A percentile compares a stretch with the other conserved stretches of the same genome.
phyloP scores from a whole-genome alignment of 2,113 vertebrate species.

The Oryzias javanicus region DNA sequence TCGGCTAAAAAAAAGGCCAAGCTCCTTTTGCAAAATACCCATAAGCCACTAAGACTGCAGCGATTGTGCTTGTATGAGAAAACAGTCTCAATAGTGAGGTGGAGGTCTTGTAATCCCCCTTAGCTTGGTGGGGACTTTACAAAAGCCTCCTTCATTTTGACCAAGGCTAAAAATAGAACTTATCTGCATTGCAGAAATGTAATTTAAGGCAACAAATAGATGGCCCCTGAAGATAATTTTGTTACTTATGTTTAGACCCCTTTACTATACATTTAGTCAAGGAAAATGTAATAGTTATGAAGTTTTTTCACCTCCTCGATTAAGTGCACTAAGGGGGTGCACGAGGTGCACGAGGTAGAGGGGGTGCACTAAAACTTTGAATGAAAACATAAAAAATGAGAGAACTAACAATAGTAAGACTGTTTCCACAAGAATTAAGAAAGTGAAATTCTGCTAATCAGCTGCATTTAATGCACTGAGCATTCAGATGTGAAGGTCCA shows the following conservation, averaged over 20 bases:
- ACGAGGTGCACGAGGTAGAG: too few relatives aligned
- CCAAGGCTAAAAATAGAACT: constrained; percentile 17
- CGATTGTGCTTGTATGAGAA: constrained; percentile 41
- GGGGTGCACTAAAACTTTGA: too few relatives aligned
- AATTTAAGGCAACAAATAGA: constrained; percentile 14
- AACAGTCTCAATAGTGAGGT: constrained; percentile 28
- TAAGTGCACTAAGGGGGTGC: too few relatives aligned
- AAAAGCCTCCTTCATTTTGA: constrained; percentile 12
- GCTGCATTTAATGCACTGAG: too few relatives aligned
- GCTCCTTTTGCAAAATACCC: constrained; percentile 21
- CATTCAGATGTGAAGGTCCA: too few relatives aligned
- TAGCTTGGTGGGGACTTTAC: constrained; percentile 12
- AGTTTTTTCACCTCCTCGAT: constrained; percentile 10
- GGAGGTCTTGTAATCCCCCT: constrained; percentile 31
- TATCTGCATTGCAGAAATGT: constrained; percentile 18
- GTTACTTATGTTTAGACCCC: constrained; percentile 33
- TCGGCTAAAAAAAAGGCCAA: constrained; percentile 13
- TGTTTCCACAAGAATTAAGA: too few relatives aligned
- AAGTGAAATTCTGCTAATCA: too few relatives aligned
- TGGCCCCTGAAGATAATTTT: constrained; percentile 11
- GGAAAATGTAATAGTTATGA: constrained; percentile 22
- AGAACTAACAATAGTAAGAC: too few relatives aligned
- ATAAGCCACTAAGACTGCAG: constrained; percentile 12
- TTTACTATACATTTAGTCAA: constrained; percentile 28
- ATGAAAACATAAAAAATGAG: too few relatives aligned